Percentiles rank a stretch among this genome's conserved stretches.
phyloP scores from a whole-genome alignment of 2,113 vertebrate genomes.

The Leucopsar rothschildi region DNA sequence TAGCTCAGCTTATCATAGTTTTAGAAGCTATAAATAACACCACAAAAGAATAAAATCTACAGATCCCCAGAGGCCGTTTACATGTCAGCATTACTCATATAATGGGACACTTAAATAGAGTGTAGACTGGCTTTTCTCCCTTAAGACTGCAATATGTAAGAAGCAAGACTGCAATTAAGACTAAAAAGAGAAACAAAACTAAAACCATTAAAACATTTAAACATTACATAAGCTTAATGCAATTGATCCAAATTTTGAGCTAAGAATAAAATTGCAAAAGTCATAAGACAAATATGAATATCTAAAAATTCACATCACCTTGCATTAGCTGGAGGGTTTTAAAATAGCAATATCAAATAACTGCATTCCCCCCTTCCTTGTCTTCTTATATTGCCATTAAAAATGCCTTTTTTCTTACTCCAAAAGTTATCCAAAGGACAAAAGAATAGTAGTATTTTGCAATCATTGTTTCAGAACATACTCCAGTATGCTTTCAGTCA shows the following conservation, averaged over 20 bases:
- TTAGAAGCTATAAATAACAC: neutral
- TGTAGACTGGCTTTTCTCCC: neutral
- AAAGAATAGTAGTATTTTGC: neutral
- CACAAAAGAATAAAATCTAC: neutral
- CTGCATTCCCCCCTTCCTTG: neutral
- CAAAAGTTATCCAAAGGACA: neutral
- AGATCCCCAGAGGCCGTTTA: neutral
- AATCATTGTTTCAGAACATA: neutral
- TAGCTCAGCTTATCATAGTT: neutral
- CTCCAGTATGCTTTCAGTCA: neutral
- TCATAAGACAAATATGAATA: neutral
- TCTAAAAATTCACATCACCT: neutral
- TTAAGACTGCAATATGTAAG: neutral
- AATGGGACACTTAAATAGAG: neutral
- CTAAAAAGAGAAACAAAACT: neutral
- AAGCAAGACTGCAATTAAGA: neutral
- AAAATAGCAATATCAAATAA: neutral
- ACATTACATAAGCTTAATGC: neutral
- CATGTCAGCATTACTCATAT: neutral
- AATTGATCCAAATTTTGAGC: neutral
- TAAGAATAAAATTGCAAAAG: neutral
- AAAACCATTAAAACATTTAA: neutral
- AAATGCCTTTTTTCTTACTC: neutral
- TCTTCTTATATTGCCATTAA: neutral
- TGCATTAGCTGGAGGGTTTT: neutral